Evolutionary conservation across 2,888 invertebrate species (phyloP), one percentile per base, ranked within the genome.

Genomic region (Athetis lepigone): DNA sequence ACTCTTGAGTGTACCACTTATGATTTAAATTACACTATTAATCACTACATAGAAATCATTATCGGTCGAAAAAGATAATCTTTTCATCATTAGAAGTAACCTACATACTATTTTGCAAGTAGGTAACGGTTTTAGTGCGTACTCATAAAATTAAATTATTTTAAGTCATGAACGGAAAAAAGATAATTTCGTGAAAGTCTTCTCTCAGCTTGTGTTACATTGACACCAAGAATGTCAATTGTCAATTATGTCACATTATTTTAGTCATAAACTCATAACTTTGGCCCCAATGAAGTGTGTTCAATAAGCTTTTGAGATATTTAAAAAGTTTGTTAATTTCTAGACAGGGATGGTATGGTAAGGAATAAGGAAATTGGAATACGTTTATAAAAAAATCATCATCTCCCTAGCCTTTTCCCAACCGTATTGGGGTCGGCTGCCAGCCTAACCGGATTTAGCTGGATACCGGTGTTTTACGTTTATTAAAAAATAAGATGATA

Each of bases 251-350:
- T n/a, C n/a, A n/a, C n/a, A n/a, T n/a, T n/a, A n/a, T n/a, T n/a
- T n/a, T n/a, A n/a, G n/a, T 74, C 52, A 70, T 74, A 72, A 69
- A 25, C 36, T 63, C 71, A 43, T 70, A 40, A 69, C 25, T 46
- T 37, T 13, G 39, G 19, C 21, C 27, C 19, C 39, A 55, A 49
- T 27, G 37, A n/a, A n/a, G n/a, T n/a, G n/a, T n/a, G n/a, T n/a
- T n/a, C n/a, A n/a, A n/a, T n/a, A n/a, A n/a, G n/a, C n/a, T n/a
- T n/a, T n/a, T n/a, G n/a, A n/a, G n/a, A n/a, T n/a, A n/a, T n/a
- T n/a, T n/a, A n/a, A n/a, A n/a, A n/a, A n/a, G n/a, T n/a, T n/a
- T n/a, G n/a, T n/a, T n/a, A n/a, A n/a, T n/a, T n/a, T n/a, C n/a
- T n/a, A n/a, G n/a, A n/a, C n/a, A n/a, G n/a, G n/a, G n/a, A n/a